Evolutionary conservation across 2,113 vertebrate genomes (phyloP), one percentile per base, ranked within the genome.

Genomic region (Lophius piscatorius): DNA sequence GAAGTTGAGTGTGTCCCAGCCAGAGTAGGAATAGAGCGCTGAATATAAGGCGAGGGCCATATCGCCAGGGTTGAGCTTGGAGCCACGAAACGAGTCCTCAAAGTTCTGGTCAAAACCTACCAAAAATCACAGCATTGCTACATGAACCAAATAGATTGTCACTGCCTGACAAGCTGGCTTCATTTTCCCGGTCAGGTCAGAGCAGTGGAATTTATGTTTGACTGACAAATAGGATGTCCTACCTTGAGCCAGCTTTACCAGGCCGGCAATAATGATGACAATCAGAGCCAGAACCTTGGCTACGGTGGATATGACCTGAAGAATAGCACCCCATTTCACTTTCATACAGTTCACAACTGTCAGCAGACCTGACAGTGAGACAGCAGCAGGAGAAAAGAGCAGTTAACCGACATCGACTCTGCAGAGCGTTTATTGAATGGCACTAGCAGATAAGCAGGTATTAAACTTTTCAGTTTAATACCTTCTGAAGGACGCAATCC

Each of bases 1-100:
- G 73, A 89, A 94, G 86, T 94, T 94, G 40, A 94, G 89, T 0
- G 92, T 92, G 63, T 94, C 93, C 93, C 93, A 94, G 31, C 93
- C 93, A 0, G 93, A 92, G 70, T 93, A 94, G 1, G 93, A 93
- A 68, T 92, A 94, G 1, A 94, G 78, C 0, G 93, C 92, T 4
- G 93, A 85, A n/a, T 94, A 94, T 20, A 94, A 79, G 10, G 91
- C 92, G 58, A 94, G 55, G 6, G 93, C 87, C 84, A 93, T 83
- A 58, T 92, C 72, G 3, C 92, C 92, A 1, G 87, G 55, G 58
- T 92, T 56, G 72, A 87, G 5, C 36, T 90, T 92, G 23, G 92
- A 93, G 18, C 67, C 85, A 64, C 79, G 72, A 44, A 94, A 94
- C 0, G 91, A 91, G 58, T 91, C 70, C 60, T 91, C 78, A 69